Conservation (phyloP, 2,888 invertebrate species). For the Drosophila nr. fundita region DNA sequence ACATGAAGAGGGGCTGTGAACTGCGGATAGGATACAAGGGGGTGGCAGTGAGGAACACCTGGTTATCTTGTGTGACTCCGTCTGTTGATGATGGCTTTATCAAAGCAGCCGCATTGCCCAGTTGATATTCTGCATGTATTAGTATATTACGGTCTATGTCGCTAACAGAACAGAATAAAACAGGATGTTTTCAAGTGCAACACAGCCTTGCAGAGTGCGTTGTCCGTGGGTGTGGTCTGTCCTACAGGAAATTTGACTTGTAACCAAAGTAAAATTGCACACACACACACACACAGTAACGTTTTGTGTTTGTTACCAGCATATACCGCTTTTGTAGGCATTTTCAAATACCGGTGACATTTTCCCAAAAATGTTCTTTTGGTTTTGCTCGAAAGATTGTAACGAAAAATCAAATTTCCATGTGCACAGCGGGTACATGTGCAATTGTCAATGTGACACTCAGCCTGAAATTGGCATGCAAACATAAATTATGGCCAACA, state of each 20-base stretch:
- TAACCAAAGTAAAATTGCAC: constrained; percentile 59
- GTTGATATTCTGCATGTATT: constrained; percentile 42
- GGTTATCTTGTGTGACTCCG: constrained; percentile 56
- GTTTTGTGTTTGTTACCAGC: constrained; percentile 28
- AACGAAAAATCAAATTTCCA: constrained; percentile 66
- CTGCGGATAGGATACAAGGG: neutral
- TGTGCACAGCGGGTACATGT: constrained; percentile 25
- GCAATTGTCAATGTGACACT: constrained; percentile 15
- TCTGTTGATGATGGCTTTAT: constrained; percentile 74
- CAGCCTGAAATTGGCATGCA: constrained; percentile 25
- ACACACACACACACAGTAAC: constrained; percentile 4
- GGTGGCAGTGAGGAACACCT: constrained; percentile 23
- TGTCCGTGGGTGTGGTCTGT: constrained; percentile 36
- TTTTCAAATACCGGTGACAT: constrained; percentile 55
- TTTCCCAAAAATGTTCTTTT: constrained; percentile 35
- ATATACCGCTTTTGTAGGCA: constrained; percentile 53
- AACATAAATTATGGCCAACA: constrained; percentile 23
- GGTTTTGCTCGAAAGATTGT: neutral
- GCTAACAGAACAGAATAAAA: constrained; percentile 16
- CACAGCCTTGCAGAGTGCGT: constrained; percentile 12
- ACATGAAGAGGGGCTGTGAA: constrained; percentile 29
- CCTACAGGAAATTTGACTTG: constrained; percentile 74
- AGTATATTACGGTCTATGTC: constrained; percentile 35
- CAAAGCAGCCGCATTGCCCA: constrained; percentile 51
- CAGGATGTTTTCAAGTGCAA: constrained; percentile 54